phyloP scores from a whole-genome alignment of 2,797 vertebrate species.

The Ammospiza maritima region DNA sequence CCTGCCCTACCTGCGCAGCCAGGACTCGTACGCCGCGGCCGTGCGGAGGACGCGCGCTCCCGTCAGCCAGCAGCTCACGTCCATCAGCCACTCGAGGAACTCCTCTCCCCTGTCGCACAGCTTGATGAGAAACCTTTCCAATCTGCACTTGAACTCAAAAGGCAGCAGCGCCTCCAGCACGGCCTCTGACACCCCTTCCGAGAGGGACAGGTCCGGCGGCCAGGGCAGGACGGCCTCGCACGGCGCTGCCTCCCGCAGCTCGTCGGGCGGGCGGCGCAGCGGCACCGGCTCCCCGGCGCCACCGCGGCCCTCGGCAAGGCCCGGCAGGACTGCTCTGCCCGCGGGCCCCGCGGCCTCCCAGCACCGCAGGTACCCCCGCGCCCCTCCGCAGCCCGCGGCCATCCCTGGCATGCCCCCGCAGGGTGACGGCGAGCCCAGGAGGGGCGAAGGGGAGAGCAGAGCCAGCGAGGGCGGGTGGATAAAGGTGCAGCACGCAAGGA shows the following conservation, averaged over 20 bases:
- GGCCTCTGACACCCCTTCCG: slow-evolving; percentile 84
- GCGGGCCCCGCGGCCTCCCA: neutral
- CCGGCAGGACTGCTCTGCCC: slow-evolving; percentile 34
- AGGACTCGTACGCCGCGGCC: slow-evolving; percentile 89
- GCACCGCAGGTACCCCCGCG: slow-evolving; percentile 47
- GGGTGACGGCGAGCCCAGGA: slow-evolving; percentile 60
- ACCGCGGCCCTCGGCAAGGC: slow-evolving; percentile 46
- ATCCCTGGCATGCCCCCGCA: slow-evolving; percentile 89
- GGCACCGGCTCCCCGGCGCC: slow-evolving; percentile 66
- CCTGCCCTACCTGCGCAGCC: slow-evolving; percentile 83
- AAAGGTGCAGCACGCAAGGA: slow-evolving; percentile 90
- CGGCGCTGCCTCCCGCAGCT: slow-evolving; percentile 72
- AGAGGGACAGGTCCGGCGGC: slow-evolving; percentile 81
- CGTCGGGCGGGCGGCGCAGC: slow-evolving; percentile 67
- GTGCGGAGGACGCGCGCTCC: slow-evolving; percentile 83
- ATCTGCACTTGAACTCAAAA: slow-evolving; percentile 89
- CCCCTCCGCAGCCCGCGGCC: neutral
- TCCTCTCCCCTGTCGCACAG: slow-evolving; percentile 85
- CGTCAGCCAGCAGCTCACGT: slow-evolving; percentile 75
- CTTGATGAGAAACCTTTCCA: slow-evolving; percentile 84
- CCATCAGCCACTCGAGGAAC: slow-evolving; percentile 85
- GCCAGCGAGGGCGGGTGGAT: slow-evolving; percentile 90
- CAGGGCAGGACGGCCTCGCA: slow-evolving; percentile 66
- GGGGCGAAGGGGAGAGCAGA: slow-evolving; percentile 80
- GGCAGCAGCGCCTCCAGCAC: slow-evolving; percentile 94